Base-by-base conservation (phyloP, 2,113 vertebrate species). In the Indicator indicator region DNA sequence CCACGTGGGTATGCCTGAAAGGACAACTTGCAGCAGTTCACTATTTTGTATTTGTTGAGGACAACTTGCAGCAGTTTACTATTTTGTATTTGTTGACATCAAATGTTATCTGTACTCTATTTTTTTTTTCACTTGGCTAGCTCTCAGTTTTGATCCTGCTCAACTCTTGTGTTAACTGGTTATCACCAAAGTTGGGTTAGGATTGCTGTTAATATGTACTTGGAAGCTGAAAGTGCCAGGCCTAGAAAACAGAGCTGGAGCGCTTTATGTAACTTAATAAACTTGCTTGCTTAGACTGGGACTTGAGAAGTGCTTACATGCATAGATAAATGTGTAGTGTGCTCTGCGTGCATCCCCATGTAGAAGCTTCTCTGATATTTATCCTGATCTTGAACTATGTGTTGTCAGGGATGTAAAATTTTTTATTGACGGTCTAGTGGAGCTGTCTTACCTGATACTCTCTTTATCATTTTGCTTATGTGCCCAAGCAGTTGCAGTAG, bases 371-470 rank as follows among this genome's bases (percentile, higher is more conserved):
- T 40, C 23, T 71, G 30, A 8, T 67, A 11, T 17, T 86, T 84
- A 81, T 18, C 8, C 26, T 15, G 13, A 55, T 55, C 56, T 48
- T 81, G 32, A 50, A 38, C 23, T 59, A 0, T 72, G 12, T 65
- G 11, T 54, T 82, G 9, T 60, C 84, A 0, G 0, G 48, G 9
- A 8, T 28, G 3, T 55, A 19, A 26, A 44, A 21, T 13, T 16
- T 55, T 84, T 52, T 76, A 15, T 12, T 3, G 5, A 20, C 30
- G 19, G 12, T 44, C 42, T 23, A 27, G 28, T 69, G 16, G 9
- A 68, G 38, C 21, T 71, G 9, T 59, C 65, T 67, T 42, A 38
- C 12, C 16, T 68, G 36, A 7, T 86, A 36, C 14, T 73, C 16
- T 20, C 27, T 90, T 86, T 56, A n/a, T 27, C 0, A 0, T 54